A percentile compares a stretch with the other conserved stretches of the same genome.
Evolutionary conservation across 2,888 invertebrate species (phyloP).

Genomic region (Eupithecia abbreviata): DNA sequence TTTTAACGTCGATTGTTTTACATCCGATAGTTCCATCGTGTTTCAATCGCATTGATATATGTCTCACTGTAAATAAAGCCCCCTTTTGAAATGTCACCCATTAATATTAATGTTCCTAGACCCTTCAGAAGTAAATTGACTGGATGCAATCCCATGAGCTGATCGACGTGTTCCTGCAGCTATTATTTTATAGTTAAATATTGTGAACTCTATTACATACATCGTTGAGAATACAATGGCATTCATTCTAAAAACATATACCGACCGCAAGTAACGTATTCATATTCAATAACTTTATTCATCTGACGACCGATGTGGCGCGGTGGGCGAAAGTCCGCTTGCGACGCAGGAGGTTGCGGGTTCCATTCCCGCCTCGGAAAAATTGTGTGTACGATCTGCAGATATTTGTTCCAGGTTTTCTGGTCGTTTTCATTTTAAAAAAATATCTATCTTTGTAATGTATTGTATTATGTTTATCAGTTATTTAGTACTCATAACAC

Average conservation of each 20-base stretch:
- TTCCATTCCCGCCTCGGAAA: too few relatives aligned
- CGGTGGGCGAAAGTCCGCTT: too few relatives aligned
- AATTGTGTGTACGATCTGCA: too few relatives aligned
- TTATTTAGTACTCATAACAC: too few relatives aligned
- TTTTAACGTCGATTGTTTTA: not conserved
- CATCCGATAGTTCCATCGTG: not conserved
- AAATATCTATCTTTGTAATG: too few relatives aligned
- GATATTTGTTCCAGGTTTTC: too few relatives aligned
- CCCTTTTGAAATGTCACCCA: constrained; percentile 9
- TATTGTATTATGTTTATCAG: too few relatives aligned
- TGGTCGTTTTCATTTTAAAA: too few relatives aligned
- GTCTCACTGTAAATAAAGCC: not conserved
- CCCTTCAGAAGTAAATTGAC: constrained; percentile 8
- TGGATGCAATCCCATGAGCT: constrained; percentile 1
- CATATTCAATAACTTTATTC: too few relatives aligned
- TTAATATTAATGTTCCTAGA: constrained; percentile 14
- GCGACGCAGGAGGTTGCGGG: too few relatives aligned
- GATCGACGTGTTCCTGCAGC: constrained; percentile 8
- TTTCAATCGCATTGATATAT: not conserved
- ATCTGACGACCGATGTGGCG: too few relatives aligned
- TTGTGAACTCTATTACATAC: constrained; percentile 1
- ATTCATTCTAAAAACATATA: constrained; percentile 11
- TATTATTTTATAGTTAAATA: not conserved
- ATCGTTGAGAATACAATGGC: not conserved
- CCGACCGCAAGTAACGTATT: constrained; percentile 4